Percentiles rank a stretch among this genome's conserved stretches.
Conservation (phyloP, 2,797 vertebrate genomes). For the Sphaeramia orbicularis region DNA sequence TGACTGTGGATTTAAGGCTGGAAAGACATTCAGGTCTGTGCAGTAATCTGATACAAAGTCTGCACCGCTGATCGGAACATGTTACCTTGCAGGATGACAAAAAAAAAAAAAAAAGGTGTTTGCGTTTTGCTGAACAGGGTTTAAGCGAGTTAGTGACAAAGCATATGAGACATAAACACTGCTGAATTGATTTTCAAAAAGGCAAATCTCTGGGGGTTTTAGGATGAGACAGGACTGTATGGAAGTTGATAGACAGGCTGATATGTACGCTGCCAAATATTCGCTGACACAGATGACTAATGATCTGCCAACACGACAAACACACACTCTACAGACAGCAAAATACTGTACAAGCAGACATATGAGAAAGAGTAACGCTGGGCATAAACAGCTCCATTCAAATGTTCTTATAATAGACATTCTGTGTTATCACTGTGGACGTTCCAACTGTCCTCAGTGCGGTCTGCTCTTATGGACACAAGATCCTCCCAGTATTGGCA, state of each 20-base stretch:
- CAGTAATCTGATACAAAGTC: slow-evolving; percentile 56
- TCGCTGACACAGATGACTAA: slow-evolving; percentile 26
- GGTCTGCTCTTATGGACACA: not conserved
- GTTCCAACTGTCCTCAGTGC: slow-evolving; percentile 15
- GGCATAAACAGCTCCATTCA: slow-evolving; percentile 11
- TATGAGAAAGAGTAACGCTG: slow-evolving; percentile 25
- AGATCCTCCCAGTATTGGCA: slow-evolving; percentile 21
- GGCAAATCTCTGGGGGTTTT: slow-evolving; percentile 37
- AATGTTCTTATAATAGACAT: slow-evolving; percentile 4
- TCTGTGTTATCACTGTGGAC: slow-evolving; percentile 2
- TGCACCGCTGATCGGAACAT: slow-evolving; percentile 42
- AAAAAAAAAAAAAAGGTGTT: slow-evolving; percentile 43
- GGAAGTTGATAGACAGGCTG: slow-evolving; percentile 32
- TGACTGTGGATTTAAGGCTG: slow-evolving; percentile 32
- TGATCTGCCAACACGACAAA: slow-evolving; percentile 33
- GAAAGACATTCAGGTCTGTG: slow-evolving; percentile 23
- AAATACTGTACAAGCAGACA: not conserved
- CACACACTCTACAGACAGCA: slow-evolving; percentile 20
- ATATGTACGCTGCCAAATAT: slow-evolving; percentile 24
- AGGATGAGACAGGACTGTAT: slow-evolving; percentile 31
- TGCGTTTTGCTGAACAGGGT: slow-evolving; percentile 39
- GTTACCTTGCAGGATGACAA: slow-evolving; percentile 26
- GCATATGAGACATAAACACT: slow-evolving; percentile 20
- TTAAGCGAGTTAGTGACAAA: slow-evolving; percentile 34
- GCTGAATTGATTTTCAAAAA: slow-evolving; percentile 35